Base-by-base conservation (phyloP, 2,113 vertebrate genomes). In the Paratilapia polleni region DNA sequence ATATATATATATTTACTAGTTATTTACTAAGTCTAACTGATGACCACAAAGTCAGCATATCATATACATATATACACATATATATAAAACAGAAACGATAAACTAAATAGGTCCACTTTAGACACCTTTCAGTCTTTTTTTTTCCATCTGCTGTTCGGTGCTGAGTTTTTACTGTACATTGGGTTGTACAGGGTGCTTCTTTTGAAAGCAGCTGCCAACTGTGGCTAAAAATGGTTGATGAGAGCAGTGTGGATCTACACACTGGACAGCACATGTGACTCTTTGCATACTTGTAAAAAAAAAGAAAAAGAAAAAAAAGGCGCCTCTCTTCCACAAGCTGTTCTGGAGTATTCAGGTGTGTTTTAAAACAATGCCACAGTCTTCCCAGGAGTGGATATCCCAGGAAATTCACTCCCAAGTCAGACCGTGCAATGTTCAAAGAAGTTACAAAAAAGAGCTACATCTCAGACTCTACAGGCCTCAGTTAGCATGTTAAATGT, bases 191-290 rank as follows among this genome's bases (percentile, higher is more conserved):
- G 13, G 38, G 62, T 64, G 34, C 20, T 38, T 38, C 20, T 15
- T 38, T 22, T 64, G 62, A 64, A 64, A 14, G 34, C n/a, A 64
- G 17, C 24, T 70, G 41, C 64, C 41, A 49, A 24, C 41, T 70
- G 22, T 1, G 26, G 64, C 0, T 70, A 28, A 2, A 70, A 70
- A 70, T 28, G 64, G 1, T 70, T 70, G 0, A 70, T 2, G 0
- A 70, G 24, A 70, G 24, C 41, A 49, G 10, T 28, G 64, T 0
- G 9, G 19, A 28, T 28, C 22, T 70, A 14, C 41, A 28, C 24
- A 28, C n/a, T 70, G 64, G 64, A 49, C 8, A 28, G 22, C 64
- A 70, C 22, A 28, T 24, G 5, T 0, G 0, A 15, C 5, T 70
- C 9, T 28, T 28, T 58, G 11, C 22, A 24, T 1, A 58, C 4